Percentiles rank a stretch among this genome's conserved stretches.
phyloP scores from a whole-genome alignment of 2,113 vertebrate species.

The Thamnophis sirtalis region DNA sequence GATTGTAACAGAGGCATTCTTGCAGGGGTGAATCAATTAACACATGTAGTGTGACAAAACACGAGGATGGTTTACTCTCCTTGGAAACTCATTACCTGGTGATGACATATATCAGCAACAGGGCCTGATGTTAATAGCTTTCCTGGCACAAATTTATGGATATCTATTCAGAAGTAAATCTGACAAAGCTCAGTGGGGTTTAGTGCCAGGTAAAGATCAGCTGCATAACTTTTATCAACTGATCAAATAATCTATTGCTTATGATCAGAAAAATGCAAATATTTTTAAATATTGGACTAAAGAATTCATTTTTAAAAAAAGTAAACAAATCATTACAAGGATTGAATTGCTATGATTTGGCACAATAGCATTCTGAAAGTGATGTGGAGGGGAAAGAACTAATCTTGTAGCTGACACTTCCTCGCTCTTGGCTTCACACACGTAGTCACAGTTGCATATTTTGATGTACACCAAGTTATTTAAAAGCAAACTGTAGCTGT shows the following conservation, averaged over 20 bases:
- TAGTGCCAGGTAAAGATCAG: neutral
- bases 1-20: neutral
- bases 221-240: neutral
- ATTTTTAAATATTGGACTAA: neutral
- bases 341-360: neutral
- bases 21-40: neutral
- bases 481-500: neutral
- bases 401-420: neutral
- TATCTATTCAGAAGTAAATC: neutral
- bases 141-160: neutral
- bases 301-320: neutral
- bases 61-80: neutral
- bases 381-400: neutral
- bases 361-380: neutral
- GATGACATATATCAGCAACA: neutral
- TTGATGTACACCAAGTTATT: neutral
- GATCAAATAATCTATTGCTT: neutral
- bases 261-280: neutral
- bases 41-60: neutral
- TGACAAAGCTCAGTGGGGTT: neutral
- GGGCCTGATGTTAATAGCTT: neutral
- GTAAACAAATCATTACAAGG: neutral
- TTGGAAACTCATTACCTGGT: neutral
- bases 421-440: neutral
- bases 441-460: neutral